These are phyloP conservation scores for Macrophya annulata DNA, from an alignment of 2,888 invertebrate species.

Conservation along the genomic window DNA sequence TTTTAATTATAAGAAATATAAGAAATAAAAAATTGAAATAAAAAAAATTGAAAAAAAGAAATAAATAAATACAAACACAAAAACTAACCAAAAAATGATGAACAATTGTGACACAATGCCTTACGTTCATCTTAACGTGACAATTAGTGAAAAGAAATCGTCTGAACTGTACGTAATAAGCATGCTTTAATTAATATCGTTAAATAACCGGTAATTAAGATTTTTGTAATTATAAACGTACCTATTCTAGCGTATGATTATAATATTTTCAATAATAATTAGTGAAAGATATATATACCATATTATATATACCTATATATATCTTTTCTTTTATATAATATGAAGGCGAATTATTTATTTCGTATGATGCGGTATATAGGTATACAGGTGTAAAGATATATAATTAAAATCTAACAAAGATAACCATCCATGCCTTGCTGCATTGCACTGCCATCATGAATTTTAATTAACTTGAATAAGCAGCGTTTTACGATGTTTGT, in stretches of 20 bases:
- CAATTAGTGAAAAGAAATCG: constrained; percentile 15
- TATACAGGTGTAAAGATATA: not conserved
- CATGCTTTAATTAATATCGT: constrained; percentile 14
- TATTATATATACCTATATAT: no score
- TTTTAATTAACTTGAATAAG: constrained; percentile 49
- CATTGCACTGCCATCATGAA: constrained; percentile 43
- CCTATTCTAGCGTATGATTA: not conserved
- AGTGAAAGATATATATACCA: not conserved
- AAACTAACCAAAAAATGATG: not conserved
- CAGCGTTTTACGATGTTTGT: not conserved
- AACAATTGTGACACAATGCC: constrained; percentile 2
- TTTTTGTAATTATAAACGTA: not conserved
- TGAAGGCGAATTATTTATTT: not conserved
- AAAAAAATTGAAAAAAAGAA: not conserved
- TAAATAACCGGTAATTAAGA: constrained; percentile 51
- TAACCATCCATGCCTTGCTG: not conserved
- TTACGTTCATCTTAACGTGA: not conserved
- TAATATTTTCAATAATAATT: not conserved
- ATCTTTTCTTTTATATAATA: not conserved
- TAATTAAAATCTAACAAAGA: constrained; percentile 48
- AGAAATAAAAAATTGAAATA: not conserved
- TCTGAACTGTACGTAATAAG: not conserved
- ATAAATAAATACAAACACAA: not conserved
- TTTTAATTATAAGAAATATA: constrained; percentile 22
- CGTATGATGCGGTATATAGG: not conserved